These are phyloP conservation scores for Sitophilus oryzae DNA, from an alignment of 1,140 invertebrate genomes.

Conservation along the genomic window DNA sequence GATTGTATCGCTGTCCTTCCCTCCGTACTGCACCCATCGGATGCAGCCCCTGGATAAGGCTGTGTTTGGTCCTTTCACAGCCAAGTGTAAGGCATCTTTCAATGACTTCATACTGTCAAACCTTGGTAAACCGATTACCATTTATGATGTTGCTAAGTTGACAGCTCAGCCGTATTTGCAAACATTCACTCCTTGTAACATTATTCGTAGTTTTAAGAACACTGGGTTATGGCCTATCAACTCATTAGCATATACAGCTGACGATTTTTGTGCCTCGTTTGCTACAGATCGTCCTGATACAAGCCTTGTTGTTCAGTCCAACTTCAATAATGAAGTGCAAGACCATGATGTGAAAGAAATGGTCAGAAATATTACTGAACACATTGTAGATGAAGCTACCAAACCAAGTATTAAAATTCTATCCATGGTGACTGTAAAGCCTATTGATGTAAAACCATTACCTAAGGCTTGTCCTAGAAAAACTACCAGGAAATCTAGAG, in stretches of 20 bases:
- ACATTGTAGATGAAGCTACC: conserved; percentile 9
- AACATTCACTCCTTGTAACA: conserved; percentile 27
- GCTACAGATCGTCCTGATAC: conserved; percentile 10
- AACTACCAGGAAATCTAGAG: conserved; percentile 7
- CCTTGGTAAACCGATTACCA: conserved; percentile 36
- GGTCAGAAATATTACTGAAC: conserved; percentile 4
- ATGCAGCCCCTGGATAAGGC: conserved; percentile 43
- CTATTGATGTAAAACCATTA: conserved; percentile 6
- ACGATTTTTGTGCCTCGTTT: conserved; percentile 6
- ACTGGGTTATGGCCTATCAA: conserved; percentile 27
- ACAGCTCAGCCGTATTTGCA: conserved; percentile 21
- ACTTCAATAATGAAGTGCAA: not conserved
- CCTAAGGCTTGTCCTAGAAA: conserved; percentile 10
- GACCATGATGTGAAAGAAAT: too few relatives aligned
- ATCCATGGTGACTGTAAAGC: too few relatives aligned
- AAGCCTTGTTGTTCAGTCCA: conserved; percentile 2
- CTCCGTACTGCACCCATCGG: conserved; percentile 41
- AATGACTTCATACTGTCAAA: conserved; percentile 34
- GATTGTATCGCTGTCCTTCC: conserved; percentile 37
- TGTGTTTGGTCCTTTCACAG: conserved; percentile 39
- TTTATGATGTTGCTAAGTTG: conserved; percentile 36
- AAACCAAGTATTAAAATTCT: conserved; percentile 19
- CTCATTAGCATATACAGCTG: conserved; percentile 11
- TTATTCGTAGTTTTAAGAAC: conserved; percentile 20
- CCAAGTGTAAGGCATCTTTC: conserved; percentile 42